Evolutionary conservation across 2,113 vertebrate species (phyloP).

Genomic region (Colossoma macropomum): DNA sequence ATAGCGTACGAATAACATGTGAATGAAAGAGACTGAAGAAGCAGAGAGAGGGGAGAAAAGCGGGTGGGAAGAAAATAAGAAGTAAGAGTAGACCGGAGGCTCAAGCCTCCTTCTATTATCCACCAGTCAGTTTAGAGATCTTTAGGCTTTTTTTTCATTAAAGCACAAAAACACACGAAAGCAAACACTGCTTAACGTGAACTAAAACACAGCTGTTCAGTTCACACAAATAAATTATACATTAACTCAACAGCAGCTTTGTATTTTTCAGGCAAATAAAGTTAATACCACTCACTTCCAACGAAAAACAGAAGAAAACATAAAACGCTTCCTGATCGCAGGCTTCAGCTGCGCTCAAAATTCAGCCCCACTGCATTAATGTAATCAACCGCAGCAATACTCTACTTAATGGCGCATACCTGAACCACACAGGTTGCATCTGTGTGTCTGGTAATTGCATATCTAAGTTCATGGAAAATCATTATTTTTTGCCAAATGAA

Average conservation of each 20-base stretch:
- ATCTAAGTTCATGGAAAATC: not conserved
- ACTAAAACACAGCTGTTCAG: not conserved
- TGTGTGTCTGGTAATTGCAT: not conserved
- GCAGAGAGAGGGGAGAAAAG: not conserved
- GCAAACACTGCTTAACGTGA: not conserved
- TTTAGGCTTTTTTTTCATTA: too few species aligned
- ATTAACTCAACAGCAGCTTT: not conserved
- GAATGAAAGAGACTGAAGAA: not conserved
- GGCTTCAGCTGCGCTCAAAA: not conserved
- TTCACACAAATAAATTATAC: not conserved
- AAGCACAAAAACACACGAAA: not conserved
- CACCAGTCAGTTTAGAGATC: not conserved
- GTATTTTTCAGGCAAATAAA: not conserved
- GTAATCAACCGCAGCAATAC: not conserved
- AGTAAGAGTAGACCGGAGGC: conserved; percentile 38
- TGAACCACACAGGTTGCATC: not conserved
- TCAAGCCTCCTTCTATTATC: not conserved
- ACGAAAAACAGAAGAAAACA: conserved; percentile 32
- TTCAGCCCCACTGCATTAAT: too few species aligned
- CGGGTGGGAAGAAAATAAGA: not conserved
- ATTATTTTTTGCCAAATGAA: not conserved
- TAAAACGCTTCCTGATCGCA: not conserved
- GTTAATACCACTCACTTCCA: not conserved
- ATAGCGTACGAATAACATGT: too few species aligned
- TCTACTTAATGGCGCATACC: not conserved